These are phyloP conservation scores for Odontocerum albicorne DNA, from an alignment of 2,888 invertebrate genomes.

Conservation along the genomic window DNA sequence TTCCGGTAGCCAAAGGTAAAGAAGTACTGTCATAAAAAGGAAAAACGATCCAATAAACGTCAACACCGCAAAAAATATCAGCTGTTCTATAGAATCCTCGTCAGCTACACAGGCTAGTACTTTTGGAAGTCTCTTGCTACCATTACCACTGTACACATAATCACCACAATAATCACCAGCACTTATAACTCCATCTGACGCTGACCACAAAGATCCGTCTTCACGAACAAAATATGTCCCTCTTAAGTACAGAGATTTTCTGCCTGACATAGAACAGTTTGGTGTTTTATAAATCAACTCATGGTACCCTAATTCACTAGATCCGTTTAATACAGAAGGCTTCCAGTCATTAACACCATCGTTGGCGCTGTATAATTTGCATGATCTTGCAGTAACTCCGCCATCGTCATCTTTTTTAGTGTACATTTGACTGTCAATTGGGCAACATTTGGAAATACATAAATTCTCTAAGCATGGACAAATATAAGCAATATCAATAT, in stretches of 20 bases:
- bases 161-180: constrained; percentile 29
- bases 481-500: constrained; percentile 17
- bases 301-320: constrained; percentile 10
- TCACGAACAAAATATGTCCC: constrained; percentile 17
- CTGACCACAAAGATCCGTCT: constrained; percentile 23
- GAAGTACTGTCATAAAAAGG: constrained; percentile 21
- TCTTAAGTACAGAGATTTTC: constrained; percentile 6
- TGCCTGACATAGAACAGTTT: constrained; percentile 2
- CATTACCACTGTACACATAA: constrained; percentile 5
- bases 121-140: neutral
- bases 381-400: constrained; percentile 2
- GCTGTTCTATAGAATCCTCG: neutral
- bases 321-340: constrained; percentile 11
- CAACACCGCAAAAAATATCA: constrained; percentile 15
- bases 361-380: constrained; percentile 10
- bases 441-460: constrained; percentile 30
- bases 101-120: constrained; percentile 21
- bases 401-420: neutral
- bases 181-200: constrained; percentile 14
- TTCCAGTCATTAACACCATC: constrained; percentile 17
- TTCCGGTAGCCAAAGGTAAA: constrained; percentile 29
- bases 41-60: constrained; percentile 18
- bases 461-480: constrained; percentile 30
- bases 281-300: constrained; percentile 1
- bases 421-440: constrained; percentile 11